Evolutionary conservation across 2,888 invertebrate species (phyloP), one percentile per base, ranked within the genome.

Genomic region (Embidobia sp.): DNA sequence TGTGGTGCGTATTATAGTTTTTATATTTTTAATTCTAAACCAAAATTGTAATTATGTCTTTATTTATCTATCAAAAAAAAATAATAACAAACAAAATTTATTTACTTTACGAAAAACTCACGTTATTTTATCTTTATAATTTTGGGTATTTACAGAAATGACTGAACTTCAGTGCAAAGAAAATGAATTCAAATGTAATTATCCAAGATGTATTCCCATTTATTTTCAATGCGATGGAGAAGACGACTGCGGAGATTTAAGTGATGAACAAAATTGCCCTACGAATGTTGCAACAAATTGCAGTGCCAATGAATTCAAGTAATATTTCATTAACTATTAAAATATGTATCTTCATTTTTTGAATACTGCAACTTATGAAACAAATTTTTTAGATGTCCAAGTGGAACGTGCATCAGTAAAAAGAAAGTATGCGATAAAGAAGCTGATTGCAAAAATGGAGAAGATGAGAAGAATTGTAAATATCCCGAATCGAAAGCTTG

Each of bases 201-300:
- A 93, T 84, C 91, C 92, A 19, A 92, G 93, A 63, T 97, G 96
- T 87, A 93, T 96, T 42, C 91, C 94, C 31, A 92, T 92, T 81
- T 93, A 94, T 70, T 96, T 94, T 85, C 93, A 93, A 76, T 96
- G 96, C 85, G 96, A 97, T 81, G 95, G 95, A 0, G 95, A 96
- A 84, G 94, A 96, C 84, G 96, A 97, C 85, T 96, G 96, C 83
- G 95, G 94, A 0, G 96, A 97, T 85, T 95, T 95, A 93, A 95
- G 95, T 57, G 96, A 96, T 84, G 96, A 96, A 85, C 94, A 95
- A 83, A 93, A 94, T 76, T 96, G 96, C 83, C 40, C 78, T 1
- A 92, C 92, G 83, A 90, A 92, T 79, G 92, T 92, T 0, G 93
- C 93, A 0, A 63, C 82, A 3, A 93, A 91, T 80, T 95, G 95